Evolutionary conservation across 2,888 invertebrate genomes (phyloP), one percentile per base, ranked within the genome.

Genomic region (Drosophila macrospina): DNA sequence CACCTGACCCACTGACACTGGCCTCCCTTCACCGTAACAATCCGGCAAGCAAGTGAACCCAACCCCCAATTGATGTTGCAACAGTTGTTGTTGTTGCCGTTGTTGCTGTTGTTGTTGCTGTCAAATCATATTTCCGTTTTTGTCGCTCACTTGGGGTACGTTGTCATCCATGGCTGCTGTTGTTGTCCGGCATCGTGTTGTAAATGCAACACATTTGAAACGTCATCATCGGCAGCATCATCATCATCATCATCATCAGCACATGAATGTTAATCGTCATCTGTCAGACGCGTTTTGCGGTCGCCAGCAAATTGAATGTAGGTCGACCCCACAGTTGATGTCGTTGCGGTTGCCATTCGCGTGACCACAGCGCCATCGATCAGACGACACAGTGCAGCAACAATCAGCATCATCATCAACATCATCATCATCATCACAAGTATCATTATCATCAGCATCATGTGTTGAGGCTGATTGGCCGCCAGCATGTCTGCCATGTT

Each of bases 231-330:
- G 24, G n/a, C 5, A 7, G 28, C 28, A 20, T 2, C 44, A 16
- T 32, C 34, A 57, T 56, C 10, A 42, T 54, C 47, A 74, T 69
- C 44, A 15, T 39, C 32, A 56, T 55, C 34, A 69, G 4, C 42
- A n/a, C 57, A 60, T 57, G 56, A 45, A 60, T 67, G 78, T 56
- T 78, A 78, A 87, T 81, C 88, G 88, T 86, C 86, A 86, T 69
- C 83, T 82, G 82, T 83, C 82, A 76, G 88, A 82, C 86, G 78
- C 80, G 83, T 62, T 78, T 81, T 88, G 89, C 83, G 89, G 86
- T 82, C 70, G 64, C 72, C 67, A 63, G 71, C 87, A 85, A 85
- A 85, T 85, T 85, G 89, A 85, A 85, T 89, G 84, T 85, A 85
- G 84, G 84, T 85, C 84, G 85, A n/a, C 48, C 62, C 68, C 50